Conservation (phyloP, 2,113 vertebrate genomes). For the Gavialis gangeticus region DNA sequence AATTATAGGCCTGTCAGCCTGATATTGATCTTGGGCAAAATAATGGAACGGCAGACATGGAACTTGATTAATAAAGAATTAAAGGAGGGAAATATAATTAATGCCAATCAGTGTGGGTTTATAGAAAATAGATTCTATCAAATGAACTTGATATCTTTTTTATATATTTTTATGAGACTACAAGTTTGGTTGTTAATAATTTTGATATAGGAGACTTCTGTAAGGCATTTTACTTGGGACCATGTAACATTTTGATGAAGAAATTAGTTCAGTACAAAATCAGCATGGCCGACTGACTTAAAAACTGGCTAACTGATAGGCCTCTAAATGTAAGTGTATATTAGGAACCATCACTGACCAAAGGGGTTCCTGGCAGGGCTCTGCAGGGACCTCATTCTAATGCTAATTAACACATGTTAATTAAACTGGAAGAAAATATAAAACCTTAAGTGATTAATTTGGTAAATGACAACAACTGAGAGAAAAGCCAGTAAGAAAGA, state of each 20-base stretch:
- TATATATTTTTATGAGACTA: background rate
- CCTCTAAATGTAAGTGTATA: background rate
- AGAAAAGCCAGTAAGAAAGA: background rate
- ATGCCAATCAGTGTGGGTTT: background rate
- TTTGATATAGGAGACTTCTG: background rate
- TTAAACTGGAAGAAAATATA: background rate
- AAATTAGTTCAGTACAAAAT: background rate
- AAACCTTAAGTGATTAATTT: background rate
- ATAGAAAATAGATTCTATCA: background rate
- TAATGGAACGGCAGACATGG: background rate
- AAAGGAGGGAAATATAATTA: background rate
- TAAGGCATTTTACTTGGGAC: background rate
- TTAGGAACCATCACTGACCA: no score
- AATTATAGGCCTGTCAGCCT: background rate
- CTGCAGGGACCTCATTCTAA: background rate
- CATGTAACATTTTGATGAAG: background rate
- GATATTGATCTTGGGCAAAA: background rate
- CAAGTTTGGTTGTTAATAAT: background rate
- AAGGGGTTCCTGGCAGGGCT: background rate
- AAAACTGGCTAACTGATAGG: no score
- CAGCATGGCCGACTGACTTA: background rate
- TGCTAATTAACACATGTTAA: background rate
- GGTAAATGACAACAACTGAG: background rate
- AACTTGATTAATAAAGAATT: background rate
- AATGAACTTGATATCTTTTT: background rate